phyloP scores from a whole-genome alignment of 30 jellyfish, hydroid and myxozoan species.

The Nemopilema nomurai region DNA sequence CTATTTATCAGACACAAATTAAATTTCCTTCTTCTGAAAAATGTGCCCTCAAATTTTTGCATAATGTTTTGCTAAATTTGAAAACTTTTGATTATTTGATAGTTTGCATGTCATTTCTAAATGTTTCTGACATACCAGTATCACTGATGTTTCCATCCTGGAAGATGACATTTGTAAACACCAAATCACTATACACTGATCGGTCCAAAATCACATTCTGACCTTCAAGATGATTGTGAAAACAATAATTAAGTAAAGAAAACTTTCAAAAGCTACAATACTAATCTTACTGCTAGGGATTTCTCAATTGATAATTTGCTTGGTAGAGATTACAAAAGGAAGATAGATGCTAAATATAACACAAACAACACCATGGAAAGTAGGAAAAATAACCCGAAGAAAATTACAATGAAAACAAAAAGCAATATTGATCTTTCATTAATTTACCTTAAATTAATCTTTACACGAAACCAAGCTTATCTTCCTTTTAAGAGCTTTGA shows the following conservation, averaged over 20 bases:
- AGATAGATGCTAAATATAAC: too few species aligned
- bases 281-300: neutral
- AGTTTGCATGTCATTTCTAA: too few species aligned
- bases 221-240: constrained; percentile 8
- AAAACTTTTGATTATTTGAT: too few species aligned
- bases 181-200: constrained; percentile 68
- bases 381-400: too few species aligned
- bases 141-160: constrained; percentile 49
- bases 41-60: too few species aligned
- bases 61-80: too few species aligned
- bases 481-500: neutral
- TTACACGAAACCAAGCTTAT: neutral
- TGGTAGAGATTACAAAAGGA: neutral
- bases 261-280: neutral
- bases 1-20: too few species aligned
- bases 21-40: too few species aligned
- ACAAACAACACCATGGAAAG: too few species aligned
- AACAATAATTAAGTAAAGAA: neutral
- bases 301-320: constrained; percentile 6
- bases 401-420: too few species aligned
- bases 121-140: constrained; percentile 10
- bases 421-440: too few species aligned
- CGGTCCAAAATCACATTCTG: constrained; percentile 69
- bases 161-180: constrained; percentile 59
- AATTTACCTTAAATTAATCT: too few species aligned